Conservation (phyloP, 2,797 vertebrate species). For the Hemitrygon akajei region DNA sequence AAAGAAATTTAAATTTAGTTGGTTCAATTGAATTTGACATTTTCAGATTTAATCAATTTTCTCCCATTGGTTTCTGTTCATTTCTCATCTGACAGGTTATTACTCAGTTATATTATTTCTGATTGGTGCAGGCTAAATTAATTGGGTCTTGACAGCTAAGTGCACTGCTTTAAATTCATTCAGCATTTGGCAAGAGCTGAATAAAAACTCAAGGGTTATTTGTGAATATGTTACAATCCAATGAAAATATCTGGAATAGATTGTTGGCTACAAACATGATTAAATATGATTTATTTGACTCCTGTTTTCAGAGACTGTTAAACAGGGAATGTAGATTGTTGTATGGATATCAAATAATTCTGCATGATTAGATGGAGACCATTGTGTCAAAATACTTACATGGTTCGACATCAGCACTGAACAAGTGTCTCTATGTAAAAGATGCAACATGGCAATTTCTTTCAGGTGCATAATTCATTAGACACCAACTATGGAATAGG, state of each 20-base stretch:
- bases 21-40: not conserved
- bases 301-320: not conserved
- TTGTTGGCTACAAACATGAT: not conserved
- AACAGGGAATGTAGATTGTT: not conserved
- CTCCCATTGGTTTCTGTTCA: not conserved
- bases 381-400: constrained; percentile 2
- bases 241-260: not conserved
- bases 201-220: no score
- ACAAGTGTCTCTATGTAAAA: constrained; percentile 8
- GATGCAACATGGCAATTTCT: constrained; percentile 8
- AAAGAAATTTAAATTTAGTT: not conserved
- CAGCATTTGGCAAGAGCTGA: not conserved
- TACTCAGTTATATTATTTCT: not conserved
- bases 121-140: not conserved
- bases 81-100: constrained; percentile 10
- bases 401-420: not conserved
- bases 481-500: not conserved
- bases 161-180: not conserved
- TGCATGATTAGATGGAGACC: not conserved
- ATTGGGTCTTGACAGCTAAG: not conserved
- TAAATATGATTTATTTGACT: not conserved
- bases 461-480: constrained; percentile 27
- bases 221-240: no score
- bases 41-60: constrained; percentile 24
- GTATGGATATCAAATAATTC: not conserved